Base-by-base conservation (phyloP, 2,797 vertebrate genomes). In the Poecile montanus region DNA sequence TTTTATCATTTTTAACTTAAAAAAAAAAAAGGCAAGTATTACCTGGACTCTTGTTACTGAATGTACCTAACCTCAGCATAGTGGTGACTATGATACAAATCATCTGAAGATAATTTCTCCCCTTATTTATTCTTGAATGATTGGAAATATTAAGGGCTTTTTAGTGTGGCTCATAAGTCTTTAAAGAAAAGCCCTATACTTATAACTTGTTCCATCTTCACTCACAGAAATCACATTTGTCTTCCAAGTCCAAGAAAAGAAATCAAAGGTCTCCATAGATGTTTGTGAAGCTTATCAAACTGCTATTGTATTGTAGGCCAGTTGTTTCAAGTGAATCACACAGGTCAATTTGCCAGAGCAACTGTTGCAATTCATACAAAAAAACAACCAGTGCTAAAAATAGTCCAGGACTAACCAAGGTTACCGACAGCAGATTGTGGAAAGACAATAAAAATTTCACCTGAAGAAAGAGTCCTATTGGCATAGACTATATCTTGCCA, bases 401-500 rank as follows among this genome's bases (percentile, higher is more conserved):
- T 23, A 67, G 6, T 3, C 8, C 32, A 62, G 7, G 15, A 30
- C 17, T 73, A 67, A 60, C 16, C 29, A 53, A 70, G 19, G 44
- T 54, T 81, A 44, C 27, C 48, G 36, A 44, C 4, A 16, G 20
- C 8, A 17, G 29, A 50, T 22, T 72, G 44, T 25, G 19, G 34
- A 89, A 91, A 4, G 4, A 68, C 73, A 72, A 61, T 6, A n/a
- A 13, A 71, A 44, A 77, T 72, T 92, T 66, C 54, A 10, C 30
- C 3, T 4, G 16, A 70, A 90, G 44, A 61, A 44, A 23, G 13
- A 16, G 48, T 92, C 11, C 9, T 42, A 5, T 42, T 87, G 29
- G 2, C 17, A 40, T 30, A 57, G 65, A 72, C 7, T 47, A 0
- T 32, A 16, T 66, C 40, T 91, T 67, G 23, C 4, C 0, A 0